Evolutionary conservation across 2,797 vertebrate genomes (phyloP).

Genomic region (Enteromius trimaculatus): DNA sequence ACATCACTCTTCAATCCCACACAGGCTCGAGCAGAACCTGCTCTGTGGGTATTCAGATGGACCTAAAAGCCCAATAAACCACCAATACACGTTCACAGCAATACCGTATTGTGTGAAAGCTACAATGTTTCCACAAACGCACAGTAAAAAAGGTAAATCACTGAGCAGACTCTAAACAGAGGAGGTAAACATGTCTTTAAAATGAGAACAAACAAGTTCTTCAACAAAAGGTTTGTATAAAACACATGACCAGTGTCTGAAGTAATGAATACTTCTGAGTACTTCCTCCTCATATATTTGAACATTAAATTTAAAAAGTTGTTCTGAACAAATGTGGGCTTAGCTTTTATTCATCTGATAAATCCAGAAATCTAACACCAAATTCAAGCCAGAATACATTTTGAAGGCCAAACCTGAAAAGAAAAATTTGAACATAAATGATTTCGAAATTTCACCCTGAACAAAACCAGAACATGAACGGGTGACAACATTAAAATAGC

Average conservation of each 20-base stretch:
- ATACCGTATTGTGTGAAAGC: slow-evolving; percentile 49
- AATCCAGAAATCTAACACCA: slow-evolving; percentile 35
- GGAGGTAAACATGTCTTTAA: slow-evolving; percentile 50
- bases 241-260: slow-evolving; percentile 32
- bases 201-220: slow-evolving; percentile 43
- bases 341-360: slow-evolving; percentile 25
- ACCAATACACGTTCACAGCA: slow-evolving; percentile 50
- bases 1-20: slow-evolving; percentile 46
- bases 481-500: slow-evolving; percentile 15
- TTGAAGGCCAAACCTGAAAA: slow-evolving; percentile 19
- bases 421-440: not conserved
- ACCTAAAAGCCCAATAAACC: slow-evolving; percentile 38
- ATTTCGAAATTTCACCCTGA: slow-evolving; percentile 4
- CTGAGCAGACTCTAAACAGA: slow-evolving; percentile 49
- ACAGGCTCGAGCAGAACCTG: slow-evolving; percentile 39
- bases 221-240: slow-evolving; percentile 33
- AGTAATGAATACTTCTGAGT: slow-evolving; percentile 23
- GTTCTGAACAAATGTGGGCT: slow-evolving; percentile 10
- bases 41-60: slow-evolving; percentile 35
- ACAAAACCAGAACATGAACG: slow-evolving; percentile 17
- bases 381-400: slow-evolving; percentile 15
- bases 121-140: slow-evolving; percentile 46
- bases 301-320: slow-evolving; percentile 8
- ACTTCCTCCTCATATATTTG: slow-evolving; percentile 32
- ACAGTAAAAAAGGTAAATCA: slow-evolving; percentile 45